Percentiles rank a stretch among this genome's conserved stretches.
These are phyloP conservation scores for Dendroctonus valens DNA, from an alignment of 1,140 invertebrate genomes.

Conservation along the genomic window DNA sequence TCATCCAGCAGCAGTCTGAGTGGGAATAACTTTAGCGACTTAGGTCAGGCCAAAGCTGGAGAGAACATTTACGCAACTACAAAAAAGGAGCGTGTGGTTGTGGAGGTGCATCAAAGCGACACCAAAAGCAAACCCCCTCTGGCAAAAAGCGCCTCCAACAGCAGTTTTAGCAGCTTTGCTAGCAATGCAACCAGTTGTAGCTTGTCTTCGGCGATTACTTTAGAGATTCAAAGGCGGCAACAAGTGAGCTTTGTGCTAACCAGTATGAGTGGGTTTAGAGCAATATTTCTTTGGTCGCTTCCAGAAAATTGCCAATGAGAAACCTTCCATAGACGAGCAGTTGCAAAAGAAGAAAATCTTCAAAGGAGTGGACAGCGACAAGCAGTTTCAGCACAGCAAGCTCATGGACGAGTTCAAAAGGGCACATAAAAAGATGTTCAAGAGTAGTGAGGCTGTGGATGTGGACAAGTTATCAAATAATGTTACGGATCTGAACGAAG, in stretches of 20 bases:
- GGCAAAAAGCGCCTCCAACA: conserved; percentile 43
- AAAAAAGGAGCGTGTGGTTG: conserved; percentile 60
- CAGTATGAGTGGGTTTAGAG: no score
- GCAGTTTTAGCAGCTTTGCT: conserved; percentile 43
- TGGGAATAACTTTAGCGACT: background rate
- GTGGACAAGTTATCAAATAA: background rate
- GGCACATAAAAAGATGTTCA: conserved; percentile 82
- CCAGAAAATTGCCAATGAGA: conserved; percentile 49
- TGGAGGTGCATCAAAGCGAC: conserved; percentile 59
- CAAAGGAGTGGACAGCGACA: conserved; percentile 54
- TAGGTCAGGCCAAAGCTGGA: background rate
- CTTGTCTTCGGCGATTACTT: conserved; percentile 59
- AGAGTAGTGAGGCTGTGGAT: conserved; percentile 48
- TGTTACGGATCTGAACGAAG: no score
- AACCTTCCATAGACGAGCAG: conserved; percentile 49
- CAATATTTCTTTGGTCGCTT: conserved; percentile 18
- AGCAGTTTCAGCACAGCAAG: conserved; percentile 66
- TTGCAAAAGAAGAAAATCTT: conserved; percentile 51
- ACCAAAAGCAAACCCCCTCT: conserved; percentile 34
- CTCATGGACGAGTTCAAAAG: conserved; percentile 86
- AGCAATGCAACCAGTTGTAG: conserved; percentile 44
- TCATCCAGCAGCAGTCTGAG: conserved; percentile 1
- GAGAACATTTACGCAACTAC: conserved; percentile 41
- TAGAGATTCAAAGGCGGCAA: conserved; percentile 64
- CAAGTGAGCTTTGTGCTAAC: no score